Evolutionary conservation across 2,113 vertebrate species (phyloP).

Genomic region (Piaya cayana): DNA sequence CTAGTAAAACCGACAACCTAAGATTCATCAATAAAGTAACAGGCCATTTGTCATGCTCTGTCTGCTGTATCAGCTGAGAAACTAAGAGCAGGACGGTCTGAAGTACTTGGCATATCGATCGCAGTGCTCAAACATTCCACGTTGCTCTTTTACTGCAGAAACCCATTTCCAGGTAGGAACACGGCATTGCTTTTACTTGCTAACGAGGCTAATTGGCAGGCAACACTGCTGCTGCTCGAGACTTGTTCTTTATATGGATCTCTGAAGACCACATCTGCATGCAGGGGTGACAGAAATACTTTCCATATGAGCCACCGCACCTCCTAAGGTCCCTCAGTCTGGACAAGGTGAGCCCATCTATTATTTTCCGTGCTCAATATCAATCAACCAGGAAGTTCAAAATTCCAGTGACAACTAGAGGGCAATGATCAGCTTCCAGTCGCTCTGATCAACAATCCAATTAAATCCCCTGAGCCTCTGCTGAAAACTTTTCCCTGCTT

Average conservation of each 20-base stretch:
- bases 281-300: constrained; percentile 73
- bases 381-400: constrained; percentile 44
- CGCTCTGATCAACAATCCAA: background rate
- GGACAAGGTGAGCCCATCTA: constrained; percentile 46
- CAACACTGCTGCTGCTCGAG: constrained; percentile 45
- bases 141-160: constrained; percentile 41
- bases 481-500: constrained; percentile 3
- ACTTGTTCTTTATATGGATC: constrained; percentile 64
- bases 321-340: constrained; percentile 36
- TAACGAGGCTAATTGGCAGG: constrained; percentile 75
- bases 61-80: constrained; percentile 17
- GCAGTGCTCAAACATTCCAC: constrained; percentile 33
- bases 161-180: constrained; percentile 69
- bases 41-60: background rate
- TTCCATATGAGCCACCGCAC: constrained; percentile 73
- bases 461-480: background rate
- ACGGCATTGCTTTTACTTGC: constrained; percentile 51
- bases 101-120: constrained; percentile 34
- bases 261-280: constrained; percentile 72
- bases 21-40: background rate
- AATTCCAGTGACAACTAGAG: constrained; percentile 61
- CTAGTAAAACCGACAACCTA: background rate
- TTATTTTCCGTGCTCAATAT: constrained; percentile 29
- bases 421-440: constrained; percentile 51
- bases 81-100: background rate